Evolutionary conservation across 23 tunicate genomes (phyloP).

Genomic region (Oikopleura vanhoeffeni): DNA sequence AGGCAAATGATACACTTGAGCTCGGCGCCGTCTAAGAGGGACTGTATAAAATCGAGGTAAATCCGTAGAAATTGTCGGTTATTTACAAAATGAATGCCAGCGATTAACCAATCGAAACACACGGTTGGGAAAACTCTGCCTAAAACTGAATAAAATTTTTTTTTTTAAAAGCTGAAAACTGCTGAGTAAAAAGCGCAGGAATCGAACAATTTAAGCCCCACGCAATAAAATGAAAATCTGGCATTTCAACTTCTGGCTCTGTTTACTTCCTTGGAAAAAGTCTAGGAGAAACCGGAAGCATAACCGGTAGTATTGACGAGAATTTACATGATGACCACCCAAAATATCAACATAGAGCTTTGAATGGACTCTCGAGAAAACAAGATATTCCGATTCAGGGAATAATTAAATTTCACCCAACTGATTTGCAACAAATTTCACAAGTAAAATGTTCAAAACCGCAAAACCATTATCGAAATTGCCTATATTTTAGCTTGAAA

Average conservation of each 20-base stretch:
- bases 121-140: conserved; percentile 31
- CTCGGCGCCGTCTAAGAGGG: background rate
- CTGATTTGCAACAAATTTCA: background rate
- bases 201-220: too few species aligned
- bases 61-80: background rate
- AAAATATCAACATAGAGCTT: background rate
- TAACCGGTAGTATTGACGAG: background rate
- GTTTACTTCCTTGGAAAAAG: background rate
- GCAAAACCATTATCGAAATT: too few species aligned
- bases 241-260: background rate
- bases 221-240: too few species aligned
- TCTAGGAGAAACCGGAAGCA: background rate
- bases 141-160: conserved; percentile 58
- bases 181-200: conserved; percentile 37
- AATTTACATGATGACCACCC: background rate
- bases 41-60: background rate
- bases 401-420: background rate
- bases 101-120: background rate
- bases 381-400: background rate
- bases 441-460: too few species aligned
- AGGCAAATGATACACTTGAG: background rate
- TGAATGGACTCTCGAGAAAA: background rate
- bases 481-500: too few species aligned
- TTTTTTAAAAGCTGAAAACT: conserved; percentile 39
- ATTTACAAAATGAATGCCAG: background rate